Conservation (phyloP, 2,888 invertebrate species). For the Cordilura impudica region DNA sequence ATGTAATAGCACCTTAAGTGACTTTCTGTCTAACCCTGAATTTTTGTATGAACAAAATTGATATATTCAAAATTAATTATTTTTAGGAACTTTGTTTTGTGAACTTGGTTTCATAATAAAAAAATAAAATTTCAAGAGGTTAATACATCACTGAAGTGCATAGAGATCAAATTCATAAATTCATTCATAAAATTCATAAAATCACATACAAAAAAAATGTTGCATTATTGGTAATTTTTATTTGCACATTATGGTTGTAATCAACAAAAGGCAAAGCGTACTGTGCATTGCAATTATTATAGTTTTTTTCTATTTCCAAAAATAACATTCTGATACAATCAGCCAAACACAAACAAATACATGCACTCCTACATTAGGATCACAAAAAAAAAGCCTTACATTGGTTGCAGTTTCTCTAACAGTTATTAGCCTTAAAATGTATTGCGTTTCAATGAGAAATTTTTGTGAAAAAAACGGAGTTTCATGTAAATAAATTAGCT, state of each 20-base stretch:
- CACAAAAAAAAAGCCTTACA: background rate
- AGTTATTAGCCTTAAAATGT: background rate
- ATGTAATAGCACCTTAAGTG: too few relatives aligned
- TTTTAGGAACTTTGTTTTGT: too few relatives aligned
- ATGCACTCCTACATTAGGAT: background rate
- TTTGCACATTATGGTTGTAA: slow-evolving; percentile 11
- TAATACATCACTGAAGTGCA: too few relatives aligned
- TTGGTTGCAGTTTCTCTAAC: background rate
- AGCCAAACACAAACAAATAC: background rate
- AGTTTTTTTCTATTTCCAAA: slow-evolving; percentile 19
- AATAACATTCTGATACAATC: background rate
- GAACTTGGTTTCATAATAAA: too few relatives aligned
- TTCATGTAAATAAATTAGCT: slow-evolving; percentile 21
- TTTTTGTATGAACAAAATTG: too few relatives aligned
- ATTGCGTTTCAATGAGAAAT: background rate
- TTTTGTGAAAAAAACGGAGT: background rate
- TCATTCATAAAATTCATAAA: too few relatives aligned
- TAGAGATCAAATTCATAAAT: too few relatives aligned
- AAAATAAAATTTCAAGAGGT: too few relatives aligned
- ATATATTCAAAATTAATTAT: too few relatives aligned
- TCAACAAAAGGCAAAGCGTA: slow-evolving; percentile 32
- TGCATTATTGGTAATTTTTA: slow-evolving; percentile 2
- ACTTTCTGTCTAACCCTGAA: too few relatives aligned
- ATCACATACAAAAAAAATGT: background rate
- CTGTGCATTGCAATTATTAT: too few relatives aligned